Conservation (phyloP, 2,113 vertebrate species). For the Sceloporus tristichus region DNA sequence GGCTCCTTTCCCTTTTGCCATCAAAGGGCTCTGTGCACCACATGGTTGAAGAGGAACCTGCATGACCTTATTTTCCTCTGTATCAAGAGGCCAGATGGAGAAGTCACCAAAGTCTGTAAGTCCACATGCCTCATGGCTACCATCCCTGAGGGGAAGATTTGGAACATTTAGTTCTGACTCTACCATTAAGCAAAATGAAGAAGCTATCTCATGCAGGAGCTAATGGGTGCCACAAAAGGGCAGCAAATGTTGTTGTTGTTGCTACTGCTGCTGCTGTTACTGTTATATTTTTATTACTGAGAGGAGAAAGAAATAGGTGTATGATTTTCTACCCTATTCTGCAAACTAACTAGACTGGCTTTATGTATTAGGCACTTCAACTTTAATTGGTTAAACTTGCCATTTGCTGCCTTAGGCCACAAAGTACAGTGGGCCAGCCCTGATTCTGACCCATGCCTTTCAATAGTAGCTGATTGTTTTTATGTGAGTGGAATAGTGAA, state of each 20-base stretch:
- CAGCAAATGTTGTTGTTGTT: not conserved
- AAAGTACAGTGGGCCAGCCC: no score
- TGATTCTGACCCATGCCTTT: no score
- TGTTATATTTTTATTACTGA: not conserved
- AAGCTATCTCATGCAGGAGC: not conserved
- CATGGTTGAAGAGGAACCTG: not conserved
- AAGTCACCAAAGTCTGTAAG: slow-evolving; percentile 1
- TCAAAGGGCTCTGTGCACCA: slow-evolving; percentile 10
- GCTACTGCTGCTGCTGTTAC: not conserved
- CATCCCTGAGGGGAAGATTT: slow-evolving; percentile 12
- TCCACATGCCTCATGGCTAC: not conserved
- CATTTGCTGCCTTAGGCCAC: no score
- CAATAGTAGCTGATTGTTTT: no score
- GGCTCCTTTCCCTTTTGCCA: slow-evolving; percentile 20
- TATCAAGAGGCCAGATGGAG: not conserved
- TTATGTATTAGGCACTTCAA: no score
- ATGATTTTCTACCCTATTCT: not conserved
- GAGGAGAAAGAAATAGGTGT: not conserved
- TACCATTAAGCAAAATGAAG: not conserved
- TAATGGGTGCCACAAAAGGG: not conserved
- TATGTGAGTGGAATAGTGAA: no score
- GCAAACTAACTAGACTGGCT: no score
- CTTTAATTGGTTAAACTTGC: no score
- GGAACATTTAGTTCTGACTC: not conserved
- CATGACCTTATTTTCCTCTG: slow-evolving; percentile 4